Base-by-base conservation (phyloP, 2,113 vertebrate species). In the Ia io region DNA sequence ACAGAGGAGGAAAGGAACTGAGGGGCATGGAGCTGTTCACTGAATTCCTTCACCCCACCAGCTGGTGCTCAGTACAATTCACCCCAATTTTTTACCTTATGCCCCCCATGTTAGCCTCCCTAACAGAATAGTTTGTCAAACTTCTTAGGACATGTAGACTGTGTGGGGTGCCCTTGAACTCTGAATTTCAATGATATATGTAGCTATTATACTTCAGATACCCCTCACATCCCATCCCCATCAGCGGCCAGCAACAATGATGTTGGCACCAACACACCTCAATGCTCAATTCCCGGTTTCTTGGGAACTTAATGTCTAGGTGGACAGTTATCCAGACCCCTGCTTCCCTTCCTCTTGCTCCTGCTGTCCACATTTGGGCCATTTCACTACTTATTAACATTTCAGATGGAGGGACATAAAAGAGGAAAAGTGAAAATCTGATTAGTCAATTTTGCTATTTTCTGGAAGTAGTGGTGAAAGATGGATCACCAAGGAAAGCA, bases 381-480 rank as follows among this genome's bases (percentile, higher is more conserved):
- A 61, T 79, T 85, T 88, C 42, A 25, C 78, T 85, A 37, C 67
- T 74, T 53, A 85, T 88, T 79, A 94, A 67, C 78, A 65, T 65
- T 93, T 88, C 49, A 32, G 37, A 78, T 49, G 28, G n/a, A 94
- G 35, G 56, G 56, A 47, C 12, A 0, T 1, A 40, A 59, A 91
- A 37, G 44, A 95, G 37, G 9, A 32, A 30, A 77, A 56, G 40
- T 67, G 88, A 96, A 89, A 87, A 88, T 85, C 84, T 88, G 76
- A 84, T 85, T 28, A 80, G 84, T 70, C 92, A 4, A 5, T 95
- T 80, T 82, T 83, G 63, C 69, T 92, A 2, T 82, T 93, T 94
- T 95, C 88, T 77, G 67, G 91, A 93, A 89, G 86, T 71, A 28
- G 22, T 70, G 56, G 69, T 35, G 28, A 94, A 96, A 77, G 89